Conservation (phyloP, 2,888 invertebrate species). For the Sesia apiformis region DNA sequence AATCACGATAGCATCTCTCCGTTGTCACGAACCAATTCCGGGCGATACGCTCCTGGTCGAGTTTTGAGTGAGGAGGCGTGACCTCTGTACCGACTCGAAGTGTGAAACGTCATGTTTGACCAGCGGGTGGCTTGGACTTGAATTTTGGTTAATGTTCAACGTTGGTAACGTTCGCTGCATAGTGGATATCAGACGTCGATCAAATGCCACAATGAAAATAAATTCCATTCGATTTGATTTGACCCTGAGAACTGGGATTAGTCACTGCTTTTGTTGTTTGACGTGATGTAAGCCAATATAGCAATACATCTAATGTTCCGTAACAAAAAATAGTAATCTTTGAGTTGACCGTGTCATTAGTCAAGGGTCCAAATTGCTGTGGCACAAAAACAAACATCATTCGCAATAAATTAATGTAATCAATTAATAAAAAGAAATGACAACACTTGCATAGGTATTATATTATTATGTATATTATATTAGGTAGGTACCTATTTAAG, state of each 20-base stretch:
- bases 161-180: conserved; percentile 30
- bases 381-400: too few relatives aligned
- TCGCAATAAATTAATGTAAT: too few relatives aligned
- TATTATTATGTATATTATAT: too few relatives aligned
- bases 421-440: too few relatives aligned
- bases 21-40: conserved; percentile 71
- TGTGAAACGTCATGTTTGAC: conserved; percentile 64
- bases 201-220: conserved; percentile 50
- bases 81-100: conserved; percentile 58
- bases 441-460: too few relatives aligned
- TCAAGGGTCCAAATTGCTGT: too few relatives aligned
- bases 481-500: too few relatives aligned
- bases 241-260: conserved; percentile 49
- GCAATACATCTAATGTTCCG: too few relatives aligned
- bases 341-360: too few relatives aligned
- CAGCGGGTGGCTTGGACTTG: conserved; percentile 58
- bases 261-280: conserved; percentile 49
- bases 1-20: conserved; percentile 70
- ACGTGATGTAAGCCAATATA: conserved; percentile 7
- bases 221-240: conserved; percentile 43
- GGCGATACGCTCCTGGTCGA: conserved; percentile 61
- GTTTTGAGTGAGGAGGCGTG: conserved; percentile 69
- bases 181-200: conserved; percentile 62
- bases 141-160: conserved; percentile 42
- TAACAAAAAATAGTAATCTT: too few relatives aligned